Evolutionary conservation across 1,140 invertebrate genomes (phyloP).

Genomic region (Drosophila dunni): DNA sequence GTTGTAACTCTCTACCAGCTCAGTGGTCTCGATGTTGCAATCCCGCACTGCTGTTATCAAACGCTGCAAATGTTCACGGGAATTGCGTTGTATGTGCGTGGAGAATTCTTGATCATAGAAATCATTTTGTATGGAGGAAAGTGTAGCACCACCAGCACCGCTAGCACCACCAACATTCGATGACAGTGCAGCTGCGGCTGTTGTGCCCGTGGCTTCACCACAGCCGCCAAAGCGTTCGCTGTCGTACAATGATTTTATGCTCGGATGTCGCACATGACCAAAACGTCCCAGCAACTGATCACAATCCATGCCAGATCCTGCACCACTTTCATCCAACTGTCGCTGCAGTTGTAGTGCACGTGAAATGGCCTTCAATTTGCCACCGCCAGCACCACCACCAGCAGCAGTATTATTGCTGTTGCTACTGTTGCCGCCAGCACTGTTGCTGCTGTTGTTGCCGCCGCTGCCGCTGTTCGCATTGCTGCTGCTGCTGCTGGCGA

Average conservation of each 20-base stretch:
- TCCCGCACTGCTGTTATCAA: constrained; percentile 55
- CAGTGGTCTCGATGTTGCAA: constrained; percentile 65
- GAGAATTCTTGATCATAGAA: constrained; percentile 98
- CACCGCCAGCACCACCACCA: constrained; percentile 10
- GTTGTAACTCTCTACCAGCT: constrained; percentile 50
- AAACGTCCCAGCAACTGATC: constrained; percentile 89
- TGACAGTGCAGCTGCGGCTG: constrained; percentile 5
- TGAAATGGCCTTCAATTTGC: constrained; percentile 54
- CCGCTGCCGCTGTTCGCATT: constrained; percentile 18
- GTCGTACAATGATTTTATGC: constrained; percentile 75
- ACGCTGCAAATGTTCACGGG: constrained; percentile 57
- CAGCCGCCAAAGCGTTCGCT: constrained; percentile 74
- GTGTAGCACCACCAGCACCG: constrained; percentile 20
- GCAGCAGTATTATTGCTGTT: constrained; percentile 13
- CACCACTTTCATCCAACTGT: constrained; percentile 34
- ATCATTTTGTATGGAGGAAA: constrained; percentile 91
- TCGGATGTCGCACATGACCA: constrained; percentile 89
- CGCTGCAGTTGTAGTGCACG: constrained; percentile 38
- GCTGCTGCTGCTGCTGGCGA: not conserved
- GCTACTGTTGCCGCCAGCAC: not conserved
- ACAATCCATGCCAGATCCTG: constrained; percentile 19
- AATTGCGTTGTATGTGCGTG: constrained; percentile 84
- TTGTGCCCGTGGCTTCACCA: constrained; percentile 12
- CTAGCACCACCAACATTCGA: constrained; percentile 59
- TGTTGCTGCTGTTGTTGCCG: constrained; percentile 6